phyloP scores from a whole-genome alignment of 92 coral and sea anemone genomes.

The Palythoa caribaeorum region DNA sequence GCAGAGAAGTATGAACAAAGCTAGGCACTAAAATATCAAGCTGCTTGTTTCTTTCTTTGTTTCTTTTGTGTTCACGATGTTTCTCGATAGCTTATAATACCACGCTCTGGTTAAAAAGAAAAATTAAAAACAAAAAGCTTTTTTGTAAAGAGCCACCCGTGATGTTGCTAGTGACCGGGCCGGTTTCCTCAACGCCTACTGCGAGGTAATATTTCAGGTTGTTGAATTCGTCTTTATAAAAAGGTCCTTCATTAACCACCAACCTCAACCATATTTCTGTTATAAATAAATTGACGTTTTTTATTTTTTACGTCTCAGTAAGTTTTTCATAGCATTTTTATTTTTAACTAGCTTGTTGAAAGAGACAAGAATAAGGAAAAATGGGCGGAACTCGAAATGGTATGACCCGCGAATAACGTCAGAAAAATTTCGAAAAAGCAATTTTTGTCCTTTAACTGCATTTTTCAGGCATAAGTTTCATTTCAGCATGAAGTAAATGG shows the following conservation, averaged over 20 bases:
- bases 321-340: neutral
- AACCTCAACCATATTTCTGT: neutral
- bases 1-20: neutral
- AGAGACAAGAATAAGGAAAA: neutral
- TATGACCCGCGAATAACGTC: neutral
- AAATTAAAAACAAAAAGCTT: neutral
- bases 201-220: neutral
- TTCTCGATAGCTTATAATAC: neutral
- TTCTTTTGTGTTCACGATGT: neutral
- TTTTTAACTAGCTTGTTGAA: neutral
- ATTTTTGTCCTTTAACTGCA: neutral
- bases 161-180: conserved; percentile 24
- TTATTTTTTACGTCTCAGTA: neutral
- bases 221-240: neutral
- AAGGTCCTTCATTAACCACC: neutral
- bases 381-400: neutral
- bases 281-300: neutral
- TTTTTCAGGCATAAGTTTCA: neutral
- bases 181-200: conserved; percentile 19
- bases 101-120: conserved; percentile 11
- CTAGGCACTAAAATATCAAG: neutral
- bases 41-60: conserved; percentile 3
- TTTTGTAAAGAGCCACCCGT: conserved; percentile 26
- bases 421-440: neutral
- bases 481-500: neutral